These are phyloP conservation scores for Kradibia gibbosae DNA, from an alignment of 1,140 invertebrate genomes.

Conservation along the genomic window DNA sequence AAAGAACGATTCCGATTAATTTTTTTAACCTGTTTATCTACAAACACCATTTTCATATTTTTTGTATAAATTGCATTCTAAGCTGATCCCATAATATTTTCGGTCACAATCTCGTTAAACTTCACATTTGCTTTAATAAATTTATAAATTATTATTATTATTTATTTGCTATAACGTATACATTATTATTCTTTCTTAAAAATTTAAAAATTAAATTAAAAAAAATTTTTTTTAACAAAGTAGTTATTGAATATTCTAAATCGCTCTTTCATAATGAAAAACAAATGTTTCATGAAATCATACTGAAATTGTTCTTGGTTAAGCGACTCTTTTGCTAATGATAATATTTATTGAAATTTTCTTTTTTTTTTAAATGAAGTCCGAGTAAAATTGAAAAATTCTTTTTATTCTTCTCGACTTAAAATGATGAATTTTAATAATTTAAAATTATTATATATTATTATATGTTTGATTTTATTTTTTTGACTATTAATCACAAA, in stretches of 20 bases:
- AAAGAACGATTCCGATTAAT: conserved; percentile 18
- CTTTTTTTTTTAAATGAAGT: conserved; percentile 11
- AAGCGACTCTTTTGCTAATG: background rate
- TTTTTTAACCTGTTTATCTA: background rate
- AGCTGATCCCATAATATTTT: conserved; percentile 69
- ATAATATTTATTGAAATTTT: conserved; percentile 22
- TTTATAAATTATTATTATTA: conserved; percentile 26
- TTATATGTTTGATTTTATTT: too few species aligned
- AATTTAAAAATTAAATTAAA: too few species aligned
- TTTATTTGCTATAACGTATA: background rate
- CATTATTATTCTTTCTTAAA: conserved; percentile 26
- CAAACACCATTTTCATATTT: conserved; percentile 36
- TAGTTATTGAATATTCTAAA: conserved; percentile 30
- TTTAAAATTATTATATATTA: too few species aligned
- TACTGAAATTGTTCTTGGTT: conserved; percentile 40
- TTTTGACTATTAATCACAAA: conserved; percentile 36
- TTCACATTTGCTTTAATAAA: background rate
- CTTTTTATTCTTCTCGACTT: background rate
- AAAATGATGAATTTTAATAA: background rate
- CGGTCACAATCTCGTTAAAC: conserved; percentile 68
- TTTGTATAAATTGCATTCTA: conserved; percentile 66
- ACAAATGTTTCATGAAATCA: conserved; percentile 20
- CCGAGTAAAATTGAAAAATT: conserved; percentile 40
- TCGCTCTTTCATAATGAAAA: conserved; percentile 32
- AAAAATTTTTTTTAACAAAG: conserved; percentile 13